Conservation (phyloP, 2,888 invertebrate genomes). For the Cyrtodaria siliqua region DNA sequence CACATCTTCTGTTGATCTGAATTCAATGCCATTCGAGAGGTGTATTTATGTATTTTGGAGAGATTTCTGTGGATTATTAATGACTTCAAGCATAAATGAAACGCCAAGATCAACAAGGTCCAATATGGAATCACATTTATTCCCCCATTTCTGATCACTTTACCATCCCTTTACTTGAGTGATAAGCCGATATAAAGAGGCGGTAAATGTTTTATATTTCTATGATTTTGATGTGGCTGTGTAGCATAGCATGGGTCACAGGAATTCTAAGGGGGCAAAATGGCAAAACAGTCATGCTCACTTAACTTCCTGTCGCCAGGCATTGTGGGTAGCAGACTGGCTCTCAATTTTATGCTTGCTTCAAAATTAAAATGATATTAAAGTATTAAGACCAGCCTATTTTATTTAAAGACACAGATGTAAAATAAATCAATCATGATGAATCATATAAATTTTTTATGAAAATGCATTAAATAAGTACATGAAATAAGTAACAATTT, state of each 20-base stretch:
- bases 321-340: constrained; percentile 47
- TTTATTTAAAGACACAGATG: too few relatives aligned
- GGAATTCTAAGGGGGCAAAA: constrained; percentile 54
- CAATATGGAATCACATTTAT: constrained; percentile 65
- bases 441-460: too few relatives aligned
- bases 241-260: constrained; percentile 56
- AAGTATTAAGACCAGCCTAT: too few relatives aligned
- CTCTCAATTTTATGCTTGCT: not conserved
- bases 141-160: constrained; percentile 54
- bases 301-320: constrained; percentile 59
- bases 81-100: constrained; percentile 55
- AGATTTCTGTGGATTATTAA: constrained; percentile 63
- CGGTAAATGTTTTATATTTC: constrained; percentile 64
- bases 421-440: too few relatives aligned
- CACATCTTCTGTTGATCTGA: constrained; percentile 44
- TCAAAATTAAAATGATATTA: too few relatives aligned
- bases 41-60: constrained; percentile 62
- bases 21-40: constrained; percentile 48
- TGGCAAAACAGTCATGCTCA: constrained; percentile 64
- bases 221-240: constrained; percentile 36
- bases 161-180: constrained; percentile 56
- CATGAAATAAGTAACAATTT: too few relatives aligned
- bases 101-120: constrained; percentile 66
- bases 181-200: constrained; percentile 62
- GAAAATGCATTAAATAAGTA: too few relatives aligned